A percentile compares a stretch with the other conserved stretches of the same genome.
Conservation (phyloP, 2,888 invertebrate genomes). For the Zaprionus lineosus region DNA sequence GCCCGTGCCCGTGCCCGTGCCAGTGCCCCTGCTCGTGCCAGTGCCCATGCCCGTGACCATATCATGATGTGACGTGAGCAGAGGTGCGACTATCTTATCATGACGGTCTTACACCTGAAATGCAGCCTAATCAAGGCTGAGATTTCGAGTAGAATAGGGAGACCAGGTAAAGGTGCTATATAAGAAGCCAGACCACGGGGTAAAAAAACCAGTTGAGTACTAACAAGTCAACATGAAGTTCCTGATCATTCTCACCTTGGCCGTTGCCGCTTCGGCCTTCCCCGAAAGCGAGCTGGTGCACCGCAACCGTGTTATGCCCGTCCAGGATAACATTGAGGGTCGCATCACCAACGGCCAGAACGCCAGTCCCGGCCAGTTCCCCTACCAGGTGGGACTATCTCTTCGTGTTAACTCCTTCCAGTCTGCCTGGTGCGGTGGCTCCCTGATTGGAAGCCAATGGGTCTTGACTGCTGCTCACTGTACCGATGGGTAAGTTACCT, state of each 20-base stretch:
- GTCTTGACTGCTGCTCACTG: constrained; percentile 76
- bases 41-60: no score
- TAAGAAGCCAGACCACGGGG: constrained; percentile 15
- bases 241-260: constrained; percentile 67
- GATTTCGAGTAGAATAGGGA: not conserved
- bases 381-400: constrained; percentile 70
- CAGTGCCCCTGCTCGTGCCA: no score
- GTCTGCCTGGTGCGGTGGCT: constrained; percentile 68
- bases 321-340: constrained; percentile 46
- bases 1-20: not conserved
- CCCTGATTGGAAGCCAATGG: constrained; percentile 50
- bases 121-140: constrained; percentile 16
- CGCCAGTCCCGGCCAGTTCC: constrained; percentile 59
- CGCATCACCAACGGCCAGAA: constrained; percentile 58
- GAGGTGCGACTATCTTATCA: constrained; percentile 49
- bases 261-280: constrained; percentile 62
- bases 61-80: constrained; percentile 24
- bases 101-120: constrained; percentile 12
- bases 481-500: constrained; percentile 56
- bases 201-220: constrained; percentile 51
- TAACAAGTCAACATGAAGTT: constrained; percentile 69
- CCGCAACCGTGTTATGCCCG: constrained; percentile 56
- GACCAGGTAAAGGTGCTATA: constrained; percentile 36
- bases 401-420: constrained; percentile 27
- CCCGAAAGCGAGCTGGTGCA: constrained; percentile 44